phyloP scores from a whole-genome alignment of 23 tunicate genomes.

The Styela clava region DNA sequence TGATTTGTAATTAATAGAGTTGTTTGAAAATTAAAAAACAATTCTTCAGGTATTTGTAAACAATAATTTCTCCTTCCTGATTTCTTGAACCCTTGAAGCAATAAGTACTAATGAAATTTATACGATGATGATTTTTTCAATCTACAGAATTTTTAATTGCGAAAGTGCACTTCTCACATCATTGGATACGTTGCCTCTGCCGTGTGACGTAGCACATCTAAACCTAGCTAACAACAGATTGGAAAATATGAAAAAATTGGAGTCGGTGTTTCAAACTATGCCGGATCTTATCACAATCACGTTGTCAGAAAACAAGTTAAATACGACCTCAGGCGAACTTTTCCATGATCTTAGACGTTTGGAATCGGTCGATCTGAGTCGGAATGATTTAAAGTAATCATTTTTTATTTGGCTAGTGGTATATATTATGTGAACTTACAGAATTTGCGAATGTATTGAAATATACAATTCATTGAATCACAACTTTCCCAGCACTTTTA shows the following conservation, averaged over 20 bases:
- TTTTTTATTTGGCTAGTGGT: background rate
- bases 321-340: background rate
- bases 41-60: no score
- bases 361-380: slow-evolving; percentile 15
- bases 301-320: slow-evolving; percentile 21
- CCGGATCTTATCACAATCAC: slow-evolving; percentile 15
- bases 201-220: slow-evolving; percentile 15
- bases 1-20: no score
- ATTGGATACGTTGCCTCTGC: background rate
- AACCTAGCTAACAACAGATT: background rate
- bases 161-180: background rate
- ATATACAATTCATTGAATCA: no score
- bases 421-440: no score
- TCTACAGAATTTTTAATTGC: background rate
- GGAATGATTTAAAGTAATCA: slow-evolving; percentile 7
- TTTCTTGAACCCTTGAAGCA: no score
- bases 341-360: background rate
- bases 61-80: no score
- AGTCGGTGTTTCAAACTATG: background rate
- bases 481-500: no score
- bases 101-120: no score
- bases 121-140: no score
- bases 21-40: no score
- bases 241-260: background rate
- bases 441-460: no score